Evolutionary conservation across 1,140 invertebrate species (phyloP), one percentile per base, ranked within the genome.

Genomic region (Conopomorpha cramerella): DNA sequence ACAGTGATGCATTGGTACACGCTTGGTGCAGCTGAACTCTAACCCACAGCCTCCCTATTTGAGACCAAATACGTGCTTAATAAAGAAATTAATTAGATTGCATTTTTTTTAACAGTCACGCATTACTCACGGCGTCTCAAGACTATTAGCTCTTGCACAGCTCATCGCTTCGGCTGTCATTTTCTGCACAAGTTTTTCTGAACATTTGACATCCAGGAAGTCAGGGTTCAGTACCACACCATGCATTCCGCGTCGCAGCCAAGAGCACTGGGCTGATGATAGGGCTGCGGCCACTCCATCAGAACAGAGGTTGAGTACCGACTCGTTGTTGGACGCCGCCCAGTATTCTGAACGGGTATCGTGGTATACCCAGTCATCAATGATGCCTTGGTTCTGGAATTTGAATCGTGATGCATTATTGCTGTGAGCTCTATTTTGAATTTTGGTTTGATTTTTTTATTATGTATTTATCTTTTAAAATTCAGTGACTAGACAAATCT

Each of bases 91-190:
- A n/a, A n/a, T n/a, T n/a, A n/a, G n/a, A n/a, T n/a, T n/a, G n/a
- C n/a, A n/a, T n/a, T n/a, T n/a, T n/a, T n/a, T n/a, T n/a, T n/a
- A n/a, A n/a, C n/a, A n/a, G n/a, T n/a, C n/a, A n/a, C n/a, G n/a
- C n/a, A n/a, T n/a, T n/a, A n/a, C 65, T 65, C 46, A 74, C 70
- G 70, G 63, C 2, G 34, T 36, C 4, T 67, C 61, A 26, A 59
- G 39, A 30, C 54, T 55, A 15, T 45, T 47, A n/a, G 39, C 38
- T n/a, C 59, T 34, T 3, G 51, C 48, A 36, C 66, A 74, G 13
- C 46, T 50, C 18, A 45, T 41, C 6, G 65, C 57, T 30, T 60
- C 53, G 11, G 43, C 37, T 4, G 46, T 41, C 36, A 74, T 39
- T 33, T 53, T 61, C 30, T 45, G 51, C 2, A 72, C 36, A 16